Evolutionary conservation across 2,888 invertebrate genomes (phyloP).

Genomic region (Drosophila pseudotalamancana): DNA sequence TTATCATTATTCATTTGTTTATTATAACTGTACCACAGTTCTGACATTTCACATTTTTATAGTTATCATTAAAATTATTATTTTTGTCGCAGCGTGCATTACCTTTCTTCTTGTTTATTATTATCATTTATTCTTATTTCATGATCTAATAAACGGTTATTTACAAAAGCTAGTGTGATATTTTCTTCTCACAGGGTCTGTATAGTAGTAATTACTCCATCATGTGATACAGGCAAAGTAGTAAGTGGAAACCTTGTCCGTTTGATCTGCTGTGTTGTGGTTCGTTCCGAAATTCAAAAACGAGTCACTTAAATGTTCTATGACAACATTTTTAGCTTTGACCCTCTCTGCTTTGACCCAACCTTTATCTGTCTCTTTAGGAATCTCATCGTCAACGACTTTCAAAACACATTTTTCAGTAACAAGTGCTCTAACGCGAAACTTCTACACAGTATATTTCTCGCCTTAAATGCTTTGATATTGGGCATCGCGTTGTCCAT

Average conservation of each 20-base stretch:
- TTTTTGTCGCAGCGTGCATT: too few species aligned
- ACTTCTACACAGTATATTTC: constrained; percentile 18
- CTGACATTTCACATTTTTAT: background rate
- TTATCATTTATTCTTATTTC: constrained; percentile 17
- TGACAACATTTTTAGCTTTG: too few species aligned
- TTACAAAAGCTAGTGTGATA: constrained; percentile 27
- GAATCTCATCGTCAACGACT: too few species aligned
- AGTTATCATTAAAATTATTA: too few species aligned
- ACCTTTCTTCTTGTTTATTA: constrained; percentile 10
- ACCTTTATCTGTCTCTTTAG: background rate
- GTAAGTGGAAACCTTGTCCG: too few species aligned
- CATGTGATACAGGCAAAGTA: constrained; percentile 16
- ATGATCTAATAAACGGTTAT: constrained; percentile 20
- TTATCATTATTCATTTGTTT: background rate
- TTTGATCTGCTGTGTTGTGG: too few species aligned
- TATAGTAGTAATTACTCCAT: constrained; percentile 24
- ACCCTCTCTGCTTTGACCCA: too few species aligned
- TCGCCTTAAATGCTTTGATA: constrained; percentile 2
- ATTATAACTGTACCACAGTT: constrained; percentile 4
- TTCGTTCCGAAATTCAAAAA: too few species aligned
- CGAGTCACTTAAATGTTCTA: too few species aligned
- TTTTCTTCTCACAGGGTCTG: constrained; percentile 19
- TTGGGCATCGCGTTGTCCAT: too few species aligned
- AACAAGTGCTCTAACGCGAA: constrained; percentile 5
- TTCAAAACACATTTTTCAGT: too few species aligned